Evolutionary conservation across 2,797 vertebrate species (phyloP).

Genomic region (Spheniscus humboldti): DNA sequence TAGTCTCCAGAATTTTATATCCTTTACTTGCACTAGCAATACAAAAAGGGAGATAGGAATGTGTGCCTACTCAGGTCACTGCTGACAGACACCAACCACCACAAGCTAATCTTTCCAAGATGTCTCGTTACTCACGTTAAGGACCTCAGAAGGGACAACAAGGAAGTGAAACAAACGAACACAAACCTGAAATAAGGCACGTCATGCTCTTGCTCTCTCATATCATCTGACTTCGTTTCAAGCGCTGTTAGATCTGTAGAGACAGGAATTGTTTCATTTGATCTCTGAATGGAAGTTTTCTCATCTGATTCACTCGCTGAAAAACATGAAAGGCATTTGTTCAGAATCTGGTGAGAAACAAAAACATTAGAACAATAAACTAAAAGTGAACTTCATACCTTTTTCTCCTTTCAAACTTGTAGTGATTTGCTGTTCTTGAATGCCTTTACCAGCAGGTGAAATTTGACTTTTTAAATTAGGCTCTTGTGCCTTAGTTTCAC

Average conservation of each 20-base stretch:
- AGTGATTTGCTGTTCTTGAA: not conserved
- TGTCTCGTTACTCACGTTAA: not conserved
- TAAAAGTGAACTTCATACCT: slow-evolving; percentile 36
- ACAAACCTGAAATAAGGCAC: slow-evolving; percentile 71
- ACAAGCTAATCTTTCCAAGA: not conserved
- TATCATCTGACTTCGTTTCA: not conserved
- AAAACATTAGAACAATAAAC: not conserved
- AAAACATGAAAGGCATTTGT: not conserved
- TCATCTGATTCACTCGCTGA: not conserved
- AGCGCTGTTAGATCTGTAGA: not conserved
- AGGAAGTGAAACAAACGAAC: not conserved
- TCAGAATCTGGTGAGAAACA: not conserved
- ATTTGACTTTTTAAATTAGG: not conserved
- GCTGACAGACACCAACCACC: not conserved
- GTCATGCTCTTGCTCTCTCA: slow-evolving; percentile 27
- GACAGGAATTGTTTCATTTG: not conserved
- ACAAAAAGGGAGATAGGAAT: not conserved
- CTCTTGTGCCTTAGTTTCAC: not conserved
- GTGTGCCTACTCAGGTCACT: not conserved
- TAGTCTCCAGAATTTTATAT: not conserved
- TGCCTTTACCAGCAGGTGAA: not conserved
- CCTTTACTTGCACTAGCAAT: not conserved
- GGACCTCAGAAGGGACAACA: not conserved
- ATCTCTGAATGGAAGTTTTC: not conserved
- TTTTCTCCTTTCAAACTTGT: not conserved